A percentile compares a stretch with the other conserved stretches of the same genome.
These are phyloP conservation scores for Morpho deidamia DNA, from an alignment of 2,888 invertebrate genomes.

Conservation along the genomic window DNA sequence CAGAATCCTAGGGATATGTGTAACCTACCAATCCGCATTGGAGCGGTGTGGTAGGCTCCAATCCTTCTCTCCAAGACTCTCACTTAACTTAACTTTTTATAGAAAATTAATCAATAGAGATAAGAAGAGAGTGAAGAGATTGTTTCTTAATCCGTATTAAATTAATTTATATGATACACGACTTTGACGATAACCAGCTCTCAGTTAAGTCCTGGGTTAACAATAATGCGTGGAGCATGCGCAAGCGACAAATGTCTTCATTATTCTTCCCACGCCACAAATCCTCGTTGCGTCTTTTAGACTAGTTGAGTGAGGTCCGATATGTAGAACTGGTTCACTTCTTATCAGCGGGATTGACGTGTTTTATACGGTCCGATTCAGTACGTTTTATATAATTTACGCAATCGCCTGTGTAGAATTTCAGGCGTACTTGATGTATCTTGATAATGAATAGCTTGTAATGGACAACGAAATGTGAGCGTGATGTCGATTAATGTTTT, in stretches of 20 bases:
- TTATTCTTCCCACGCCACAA: constrained; percentile 57
- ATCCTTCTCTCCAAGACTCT: too few species aligned
- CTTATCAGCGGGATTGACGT: constrained; percentile 22
- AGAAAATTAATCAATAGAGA: too few species aligned
- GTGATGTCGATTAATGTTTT: too few species aligned
- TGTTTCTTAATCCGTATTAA: too few species aligned
- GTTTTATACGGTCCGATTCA: constrained; percentile 20
- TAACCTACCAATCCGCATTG: too few species aligned
- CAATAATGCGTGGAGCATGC: constrained; percentile 28
- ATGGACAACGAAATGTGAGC: not conserved
- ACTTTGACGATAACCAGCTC: not conserved
- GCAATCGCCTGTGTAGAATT: constrained; percentile 13
- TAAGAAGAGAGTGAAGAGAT: too few species aligned
- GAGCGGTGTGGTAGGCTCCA: too few species aligned
- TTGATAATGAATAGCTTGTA: not conserved
- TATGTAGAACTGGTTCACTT: constrained; percentile 20
- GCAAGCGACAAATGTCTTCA: constrained; percentile 59
- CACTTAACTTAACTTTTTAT: too few species aligned
- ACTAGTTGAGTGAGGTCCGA: constrained; percentile 22
- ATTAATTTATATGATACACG: too few species aligned
- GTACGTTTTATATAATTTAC: constrained; percentile 18
- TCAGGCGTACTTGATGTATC: constrained; percentile 4
- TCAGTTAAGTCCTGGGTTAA: not conserved
- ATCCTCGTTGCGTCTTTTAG: constrained; percentile 21
- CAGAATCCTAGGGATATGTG: too few species aligned